A percentile compares a stretch with the other conserved stretches of the same genome.
Conservation (phyloP, 1,140 invertebrate species). For the Penaeus chinensis region DNA sequence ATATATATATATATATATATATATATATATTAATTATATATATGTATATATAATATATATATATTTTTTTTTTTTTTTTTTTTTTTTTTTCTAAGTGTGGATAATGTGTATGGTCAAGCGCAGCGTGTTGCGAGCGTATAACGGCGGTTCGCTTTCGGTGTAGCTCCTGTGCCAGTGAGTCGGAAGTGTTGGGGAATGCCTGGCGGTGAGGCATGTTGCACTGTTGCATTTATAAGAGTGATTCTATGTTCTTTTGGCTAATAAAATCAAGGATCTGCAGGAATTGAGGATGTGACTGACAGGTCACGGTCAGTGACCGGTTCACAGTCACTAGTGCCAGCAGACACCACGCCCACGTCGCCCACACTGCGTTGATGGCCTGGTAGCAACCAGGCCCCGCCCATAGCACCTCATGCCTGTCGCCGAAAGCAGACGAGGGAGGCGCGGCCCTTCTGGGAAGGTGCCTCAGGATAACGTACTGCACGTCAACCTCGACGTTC, state of each 20-base stretch:
- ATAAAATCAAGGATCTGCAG: background rate
- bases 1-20: too few relatives aligned
- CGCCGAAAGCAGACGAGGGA: slow-evolving; percentile 24
- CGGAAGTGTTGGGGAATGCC: slow-evolving; percentile 2
- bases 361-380: too few relatives aligned
- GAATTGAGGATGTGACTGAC: slow-evolving; percentile 14
- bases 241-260: background rate
- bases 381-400: background rate
- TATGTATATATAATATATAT: too few relatives aligned
- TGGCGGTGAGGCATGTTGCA: background rate
- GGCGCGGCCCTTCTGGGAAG: slow-evolving; percentile 2
- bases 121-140: too few relatives aligned
- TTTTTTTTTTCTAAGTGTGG: too few relatives aligned
- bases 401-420: slow-evolving; percentile 19
- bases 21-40: too few relatives aligned
- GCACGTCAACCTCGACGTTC: slow-evolving; percentile 44
- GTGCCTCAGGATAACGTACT: slow-evolving; percentile 26
- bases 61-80: too few relatives aligned
- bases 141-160: too few relatives aligned
- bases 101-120: too few relatives aligned
- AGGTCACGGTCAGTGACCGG: background rate
- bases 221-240: background rate
- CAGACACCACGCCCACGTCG: too few relatives aligned
- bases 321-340: too few relatives aligned
- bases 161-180: background rate